A percentile compares a stretch with the other conserved stretches of the same genome.
Evolutionary conservation across 2,888 invertebrate genomes (phyloP).

Genomic region (Altica lythri): DNA sequence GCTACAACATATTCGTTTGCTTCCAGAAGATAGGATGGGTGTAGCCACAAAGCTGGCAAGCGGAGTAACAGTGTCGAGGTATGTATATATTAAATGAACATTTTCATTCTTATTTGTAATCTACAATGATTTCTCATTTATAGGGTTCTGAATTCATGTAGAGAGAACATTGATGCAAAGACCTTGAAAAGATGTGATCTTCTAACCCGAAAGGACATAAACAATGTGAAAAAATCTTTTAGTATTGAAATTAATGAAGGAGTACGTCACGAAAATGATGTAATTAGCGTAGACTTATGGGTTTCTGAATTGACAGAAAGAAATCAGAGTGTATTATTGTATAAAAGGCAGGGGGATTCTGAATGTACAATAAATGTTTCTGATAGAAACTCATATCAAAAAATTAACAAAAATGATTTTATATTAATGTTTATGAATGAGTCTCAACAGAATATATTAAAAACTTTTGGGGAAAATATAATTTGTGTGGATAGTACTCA

Average conservation of each 20-base stretch:
- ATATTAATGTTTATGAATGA: neutral
- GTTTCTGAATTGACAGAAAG: neutral
- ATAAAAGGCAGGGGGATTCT: too few species aligned
- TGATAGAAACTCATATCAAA: too few species aligned
- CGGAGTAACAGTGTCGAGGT: neutral
- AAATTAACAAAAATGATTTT: neutral
- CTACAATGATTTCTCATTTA: neutral
- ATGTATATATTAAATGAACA: neutral
- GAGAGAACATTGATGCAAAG: neutral
- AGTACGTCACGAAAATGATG: neutral
- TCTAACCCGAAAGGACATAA: neutral
- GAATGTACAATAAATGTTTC: too few species aligned
- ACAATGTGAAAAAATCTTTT: neutral
- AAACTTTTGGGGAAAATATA: slow-evolving; percentile 10
- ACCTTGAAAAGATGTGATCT: neutral
- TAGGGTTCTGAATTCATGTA: neutral
- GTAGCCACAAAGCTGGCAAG: neutral
- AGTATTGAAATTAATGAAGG: neutral
- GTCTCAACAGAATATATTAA: neutral
- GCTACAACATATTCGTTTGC: neutral
- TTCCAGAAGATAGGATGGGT: neutral
- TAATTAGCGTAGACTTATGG: neutral
- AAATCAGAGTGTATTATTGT: too few species aligned
- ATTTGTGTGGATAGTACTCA: slow-evolving; percentile 20
- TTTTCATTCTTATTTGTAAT: neutral